Conservation (phyloP, 2,797 vertebrate genomes). For the Chloroceryle amazona region DNA sequence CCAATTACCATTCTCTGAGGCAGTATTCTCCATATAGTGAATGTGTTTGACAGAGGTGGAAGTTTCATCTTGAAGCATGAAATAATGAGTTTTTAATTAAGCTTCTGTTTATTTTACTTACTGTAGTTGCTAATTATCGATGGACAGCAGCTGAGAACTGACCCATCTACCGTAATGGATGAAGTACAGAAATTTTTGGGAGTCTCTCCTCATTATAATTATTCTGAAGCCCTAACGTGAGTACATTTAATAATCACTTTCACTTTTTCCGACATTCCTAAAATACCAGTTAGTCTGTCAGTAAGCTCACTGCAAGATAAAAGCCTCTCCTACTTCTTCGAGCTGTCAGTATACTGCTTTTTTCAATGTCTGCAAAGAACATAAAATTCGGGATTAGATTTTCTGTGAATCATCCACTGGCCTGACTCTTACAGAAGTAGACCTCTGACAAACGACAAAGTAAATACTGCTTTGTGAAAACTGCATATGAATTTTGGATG, state of each 20-base stretch:
- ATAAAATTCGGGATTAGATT: background rate
- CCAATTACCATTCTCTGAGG: background rate
- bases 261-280: background rate
- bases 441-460: background rate
- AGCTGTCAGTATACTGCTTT: background rate
- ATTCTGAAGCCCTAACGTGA: constrained; percentile 96
- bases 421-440: background rate
- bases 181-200: constrained; percentile 97
- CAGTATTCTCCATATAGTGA: background rate
- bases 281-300: background rate
- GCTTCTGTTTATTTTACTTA: background rate
- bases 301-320: background rate
- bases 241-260: constrained; percentile 67
- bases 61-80: background rate
- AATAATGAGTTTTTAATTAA: constrained; percentile 12
- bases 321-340: background rate
- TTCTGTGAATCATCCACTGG: background rate
- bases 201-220: constrained; percentile 94
- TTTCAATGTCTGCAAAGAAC: background rate
- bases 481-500: background rate
- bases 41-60: background rate
- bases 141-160: constrained; percentile 93
- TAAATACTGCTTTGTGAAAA: background rate
- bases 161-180: constrained; percentile 94
- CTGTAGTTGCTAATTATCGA: constrained; percentile 93